These are phyloP conservation scores for Pseudomyrmex flavicornis DNA, from an alignment of 1,140 invertebrate genomes.

Conservation along the genomic window DNA sequence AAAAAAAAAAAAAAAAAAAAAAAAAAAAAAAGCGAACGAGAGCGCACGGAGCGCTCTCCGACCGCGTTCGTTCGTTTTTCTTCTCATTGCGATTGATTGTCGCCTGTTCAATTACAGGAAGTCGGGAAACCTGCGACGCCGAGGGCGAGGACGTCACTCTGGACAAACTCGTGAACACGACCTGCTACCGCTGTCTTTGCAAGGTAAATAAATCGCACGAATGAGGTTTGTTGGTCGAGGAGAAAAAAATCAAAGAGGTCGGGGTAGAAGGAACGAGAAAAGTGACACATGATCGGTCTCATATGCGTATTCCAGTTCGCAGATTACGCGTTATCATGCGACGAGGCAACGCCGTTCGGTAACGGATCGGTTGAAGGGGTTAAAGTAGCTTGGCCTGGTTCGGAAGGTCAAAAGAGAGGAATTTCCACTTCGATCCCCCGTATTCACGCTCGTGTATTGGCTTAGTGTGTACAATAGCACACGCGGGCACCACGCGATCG, in stretches of 20 bases:
- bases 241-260: neutral
- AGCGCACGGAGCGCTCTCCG: neutral
- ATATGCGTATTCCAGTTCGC: constrained; percentile 41
- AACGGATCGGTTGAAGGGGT: constrained; percentile 49
- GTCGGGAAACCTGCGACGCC: constrained; percentile 79
- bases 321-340: constrained; percentile 52
- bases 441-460: constrained; percentile 2
- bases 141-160: constrained; percentile 81
- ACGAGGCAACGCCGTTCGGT: constrained; percentile 43
- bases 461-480: neutral
- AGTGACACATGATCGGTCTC: constrained; percentile 15
- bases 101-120: constrained; percentile 73
- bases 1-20: neutral
- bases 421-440: constrained; percentile 58
- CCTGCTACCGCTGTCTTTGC: constrained; percentile 81
- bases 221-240: neutral
- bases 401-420: constrained; percentile 55
- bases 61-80: neutral
- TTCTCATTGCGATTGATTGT: constrained; percentile 16
- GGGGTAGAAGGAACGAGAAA: neutral
- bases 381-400: constrained; percentile 61
- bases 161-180: constrained; percentile 81
- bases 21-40: too few relatives aligned
- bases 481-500: neutral
- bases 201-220: constrained; percentile 74